Conservation (phyloP, 2,888 invertebrate genomes). For the Netelia fuscicornis region DNA sequence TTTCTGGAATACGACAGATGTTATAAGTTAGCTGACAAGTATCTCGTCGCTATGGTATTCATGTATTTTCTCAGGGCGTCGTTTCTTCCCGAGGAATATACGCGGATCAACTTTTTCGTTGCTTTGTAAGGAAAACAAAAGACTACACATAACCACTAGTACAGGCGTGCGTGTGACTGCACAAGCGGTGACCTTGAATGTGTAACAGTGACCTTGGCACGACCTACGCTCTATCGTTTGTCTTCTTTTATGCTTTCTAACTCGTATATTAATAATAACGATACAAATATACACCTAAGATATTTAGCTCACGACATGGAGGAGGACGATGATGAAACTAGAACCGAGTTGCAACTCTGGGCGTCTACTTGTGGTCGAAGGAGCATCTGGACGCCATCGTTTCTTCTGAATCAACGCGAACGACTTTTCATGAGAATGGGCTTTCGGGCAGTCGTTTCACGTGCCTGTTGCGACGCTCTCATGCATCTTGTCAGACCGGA, state of each 20-base stretch:
- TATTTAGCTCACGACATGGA: slow-evolving; percentile 87
- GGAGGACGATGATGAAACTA: slow-evolving; percentile 86
- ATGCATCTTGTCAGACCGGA: slow-evolving; percentile 75
- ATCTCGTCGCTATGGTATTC: slow-evolving; percentile 87
- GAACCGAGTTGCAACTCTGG: slow-evolving; percentile 84
- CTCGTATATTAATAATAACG: slow-evolving; percentile 1
- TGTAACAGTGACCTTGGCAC: not conserved
- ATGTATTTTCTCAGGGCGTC: slow-evolving; percentile 86
- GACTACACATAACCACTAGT: not conserved
- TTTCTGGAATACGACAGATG: slow-evolving; percentile 85
- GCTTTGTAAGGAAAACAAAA: slow-evolving; percentile 85
- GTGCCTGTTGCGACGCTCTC: slow-evolving; percentile 85
- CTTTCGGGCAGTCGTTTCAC: slow-evolving; percentile 85
- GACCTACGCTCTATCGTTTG: not conserved
- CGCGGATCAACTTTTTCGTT: slow-evolving; percentile 86
- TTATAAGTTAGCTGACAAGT: slow-evolving; percentile 86
- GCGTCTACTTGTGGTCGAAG: slow-evolving; percentile 71
- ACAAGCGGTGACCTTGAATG: not conserved
- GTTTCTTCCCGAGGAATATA: slow-evolving; percentile 84
- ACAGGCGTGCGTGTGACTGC: slow-evolving; percentile 14
- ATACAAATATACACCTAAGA: slow-evolving; percentile 75
- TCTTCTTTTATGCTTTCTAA: not conserved
- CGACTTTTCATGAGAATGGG: slow-evolving; percentile 82
- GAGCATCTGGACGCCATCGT: slow-evolving; percentile 69
- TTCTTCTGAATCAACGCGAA: slow-evolving; percentile 82